Evolutionary conservation across 2,888 invertebrate species (phyloP).

Genomic region (Hirudinaria manillensis): DNA sequence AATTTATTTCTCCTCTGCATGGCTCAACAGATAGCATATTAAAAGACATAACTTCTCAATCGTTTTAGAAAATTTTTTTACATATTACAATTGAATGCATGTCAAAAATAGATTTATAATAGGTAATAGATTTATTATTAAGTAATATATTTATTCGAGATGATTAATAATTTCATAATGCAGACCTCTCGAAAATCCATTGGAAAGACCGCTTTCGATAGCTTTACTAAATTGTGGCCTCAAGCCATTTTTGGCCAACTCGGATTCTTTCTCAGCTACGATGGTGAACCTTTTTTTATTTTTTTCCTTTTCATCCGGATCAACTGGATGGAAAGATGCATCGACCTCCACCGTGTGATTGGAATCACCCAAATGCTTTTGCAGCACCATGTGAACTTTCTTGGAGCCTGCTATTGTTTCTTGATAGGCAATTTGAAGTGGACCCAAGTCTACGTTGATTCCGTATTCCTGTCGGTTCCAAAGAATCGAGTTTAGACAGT

Average conservation of each 20-base stretch:
- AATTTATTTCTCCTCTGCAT: too few species aligned
- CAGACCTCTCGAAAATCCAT: constrained; percentile 49
- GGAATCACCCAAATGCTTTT: constrained; percentile 63
- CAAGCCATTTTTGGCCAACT: constrained; percentile 61
- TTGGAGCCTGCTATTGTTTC: constrained; percentile 63
- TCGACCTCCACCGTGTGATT: constrained; percentile 63
- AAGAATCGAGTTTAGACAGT: neutral
- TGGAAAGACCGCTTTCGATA: constrained; percentile 66
- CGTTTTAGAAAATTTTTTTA: too few species aligned
- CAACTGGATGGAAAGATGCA: constrained; percentile 62
- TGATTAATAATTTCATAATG: neutral
- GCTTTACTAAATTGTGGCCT: constrained; percentile 66
- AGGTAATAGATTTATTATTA: neutral
- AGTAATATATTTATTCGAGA: neutral
- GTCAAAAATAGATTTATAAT: neutral
- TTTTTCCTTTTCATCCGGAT: constrained; percentile 10
- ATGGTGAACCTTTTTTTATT: constrained; percentile 44
- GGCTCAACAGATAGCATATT: neutral
- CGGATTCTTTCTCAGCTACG: constrained; percentile 45
- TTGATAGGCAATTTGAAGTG: constrained; percentile 83
- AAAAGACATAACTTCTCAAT: neutral
- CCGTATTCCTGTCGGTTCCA: constrained; percentile 67
- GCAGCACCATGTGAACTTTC: constrained; percentile 56
- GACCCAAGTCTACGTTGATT: constrained; percentile 82
- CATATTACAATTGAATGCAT: too few species aligned